Percentiles rank a stretch among this genome's conserved stretches.
Conservation (phyloP, 2,113 vertebrate genomes). For the Pollimyrus isidori region DNA sequence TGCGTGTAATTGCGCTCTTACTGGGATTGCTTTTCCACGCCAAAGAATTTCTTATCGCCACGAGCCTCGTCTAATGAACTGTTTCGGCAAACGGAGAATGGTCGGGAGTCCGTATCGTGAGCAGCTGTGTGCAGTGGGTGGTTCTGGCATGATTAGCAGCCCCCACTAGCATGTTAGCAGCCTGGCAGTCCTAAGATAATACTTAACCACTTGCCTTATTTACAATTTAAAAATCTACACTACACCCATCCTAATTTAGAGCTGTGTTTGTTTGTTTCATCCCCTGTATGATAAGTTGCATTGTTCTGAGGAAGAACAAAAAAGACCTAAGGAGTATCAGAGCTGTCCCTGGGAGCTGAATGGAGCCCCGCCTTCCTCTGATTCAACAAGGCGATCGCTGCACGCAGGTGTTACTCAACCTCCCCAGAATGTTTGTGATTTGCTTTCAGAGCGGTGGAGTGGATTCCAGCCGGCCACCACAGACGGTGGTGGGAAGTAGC, state of each 20-base stretch:
- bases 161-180: not conserved
- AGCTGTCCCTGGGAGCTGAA: not conserved
- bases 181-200: not conserved
- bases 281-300: not conserved
- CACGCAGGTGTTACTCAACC: not conserved
- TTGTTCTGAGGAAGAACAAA: not conserved
- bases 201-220: not conserved
- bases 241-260: not conserved
- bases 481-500: not conserved
- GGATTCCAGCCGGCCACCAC: not conserved
- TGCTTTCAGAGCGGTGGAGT: not conserved
- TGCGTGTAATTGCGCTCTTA: not conserved
- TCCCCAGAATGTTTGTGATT: not conserved
- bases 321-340: not conserved
- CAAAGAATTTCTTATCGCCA: not conserved
- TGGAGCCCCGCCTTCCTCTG: not conserved
- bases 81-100: not conserved
- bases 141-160: not conserved
- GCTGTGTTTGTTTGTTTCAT: not conserved
- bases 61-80: not conserved
- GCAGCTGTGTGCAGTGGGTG: not conserved
- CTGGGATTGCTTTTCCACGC: not conserved
- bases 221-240: not conserved
- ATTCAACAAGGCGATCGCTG: not conserved
- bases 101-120: not conserved